Evolutionary conservation across 2,888 invertebrate species (phyloP), one percentile per base, ranked within the genome.

Genomic region (Pterostichus madidus): DNA sequence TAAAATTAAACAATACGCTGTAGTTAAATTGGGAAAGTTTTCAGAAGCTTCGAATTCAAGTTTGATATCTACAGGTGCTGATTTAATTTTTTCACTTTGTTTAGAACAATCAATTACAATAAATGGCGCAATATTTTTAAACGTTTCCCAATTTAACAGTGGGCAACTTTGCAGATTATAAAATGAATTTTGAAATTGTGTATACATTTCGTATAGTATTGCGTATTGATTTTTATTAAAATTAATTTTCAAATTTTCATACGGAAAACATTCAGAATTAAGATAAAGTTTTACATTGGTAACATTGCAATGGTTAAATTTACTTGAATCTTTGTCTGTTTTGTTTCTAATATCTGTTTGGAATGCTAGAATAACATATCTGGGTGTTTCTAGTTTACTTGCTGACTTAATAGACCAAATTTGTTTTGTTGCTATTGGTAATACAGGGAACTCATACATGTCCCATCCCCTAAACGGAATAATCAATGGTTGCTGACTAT

Each of bases 361-460:
- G 31, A 83, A 83, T n/a, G 77, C 77, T 76, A 83, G 31, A 49
- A 83, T 83, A 15, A 83, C 61, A 75, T 83, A 83, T 46, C 77
- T 44, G 5, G 77, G 83, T 77, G 31, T 77, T 64, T 82, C 64
- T 35, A 83, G 52, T 61, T 80, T 59, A 61, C 53, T 81, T 15
- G 83, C 35, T 13, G 88, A 88, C 84, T 87, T 87, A 5, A 88
- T 83, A 6, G 86, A 84, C 88, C 88, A 88, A 24, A 86, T 84
- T 83, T 88, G 86, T 84, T 87, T 86, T 75, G 83, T 85, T 32
- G 87, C 87, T 76, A 64, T 80, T 10, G 87, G 88, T 83, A 90
- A 84, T 68, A 86, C n/a, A 1, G 88, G 88, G 84, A 88, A 88
- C 84, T 88, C 88, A 84, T 88, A 88, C 24, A 89, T 71, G 80